A percentile compares a stretch with the other conserved stretches of the same genome.
These are phyloP conservation scores for Argyrosomus japonicus DNA, from an alignment of 2,113 vertebrate genomes.

Conservation along the genomic window DNA sequence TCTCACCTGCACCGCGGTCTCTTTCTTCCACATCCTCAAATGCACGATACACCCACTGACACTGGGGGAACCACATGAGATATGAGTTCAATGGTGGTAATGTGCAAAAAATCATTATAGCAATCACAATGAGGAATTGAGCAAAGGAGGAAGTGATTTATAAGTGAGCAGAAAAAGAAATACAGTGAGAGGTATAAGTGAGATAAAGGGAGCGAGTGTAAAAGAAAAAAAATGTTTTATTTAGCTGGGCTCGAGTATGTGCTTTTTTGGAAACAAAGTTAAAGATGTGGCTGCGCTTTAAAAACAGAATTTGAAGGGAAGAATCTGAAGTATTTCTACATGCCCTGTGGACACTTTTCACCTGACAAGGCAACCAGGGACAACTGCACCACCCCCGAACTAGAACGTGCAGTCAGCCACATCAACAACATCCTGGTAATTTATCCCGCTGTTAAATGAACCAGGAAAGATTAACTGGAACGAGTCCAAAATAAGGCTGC, in stretches of 20 bases:
- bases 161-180: neutral
- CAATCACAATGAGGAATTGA: neutral
- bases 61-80: slow-evolving; percentile 61
- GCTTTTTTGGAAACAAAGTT: neutral
- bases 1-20: slow-evolving; percentile 37
- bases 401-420: slow-evolving; percentile 25
- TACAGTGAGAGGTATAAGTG: neutral
- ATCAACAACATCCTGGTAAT: slow-evolving; percentile 52
- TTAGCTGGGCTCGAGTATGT: neutral
- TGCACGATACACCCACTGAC: slow-evolving; percentile 93
- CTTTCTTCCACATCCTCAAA: slow-evolving; percentile 91
- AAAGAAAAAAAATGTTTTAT: neutral
- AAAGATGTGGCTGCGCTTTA: neutral
- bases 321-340: neutral
- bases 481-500: slow-evolving; percentile 8
- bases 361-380: slow-evolving; percentile 9
- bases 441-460: slow-evolving; percentile 47
- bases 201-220: neutral
- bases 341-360: slow-evolving; percentile 19
- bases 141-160: neutral
- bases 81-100: neutral
- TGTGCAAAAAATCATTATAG: neutral
- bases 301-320: neutral
- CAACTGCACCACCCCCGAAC: slow-evolving; percentile 2
- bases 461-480: slow-evolving; percentile 39